Evolutionary conservation across 2,797 vertebrate species (phyloP), one percentile per base, ranked within the genome.

Genomic region (Pterois miles): DNA sequence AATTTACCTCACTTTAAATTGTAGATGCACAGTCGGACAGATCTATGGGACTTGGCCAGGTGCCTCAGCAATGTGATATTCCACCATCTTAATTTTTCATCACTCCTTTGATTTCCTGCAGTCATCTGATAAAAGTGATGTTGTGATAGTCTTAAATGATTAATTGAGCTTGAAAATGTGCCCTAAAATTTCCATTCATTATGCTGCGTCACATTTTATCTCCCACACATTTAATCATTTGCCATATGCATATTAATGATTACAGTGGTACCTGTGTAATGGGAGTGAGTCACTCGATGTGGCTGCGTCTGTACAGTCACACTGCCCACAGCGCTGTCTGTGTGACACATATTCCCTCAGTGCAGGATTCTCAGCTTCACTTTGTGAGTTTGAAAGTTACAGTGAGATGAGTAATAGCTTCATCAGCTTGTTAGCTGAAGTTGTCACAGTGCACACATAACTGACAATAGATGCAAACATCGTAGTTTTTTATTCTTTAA

Each of bases 181-280:
- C 91, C 91, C 89, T 92, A 85, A 89, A 92, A 93, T 93, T 94
- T 95, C 95, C 95, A 96, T 97, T 97, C 96, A 97, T 98, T 96
- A 98, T 85, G 88, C 29, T 67, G 89, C 93, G 96, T 95, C 96
- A 96, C 96, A 95, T 96, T 97, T 96, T 95, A 96, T 94, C 95
- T 95, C 80, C 78, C 76, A 86, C 74, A 76, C 91, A 95, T 96
- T 98, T 97, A 96, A 98, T 98, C 96, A 97, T 95, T 83, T 93
- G 65, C 91, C 94, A 89, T 96, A 96, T 97, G 96, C 95, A 96
- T 96, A 96, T 97, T 97, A 96, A 97, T 96, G 91, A 92, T 95
- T 95, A 95, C 95, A 95, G 95, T 78, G 89, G 94, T 96, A 97
- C 96, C 96, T 96, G 95, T 92, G 92, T 94, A 91, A 90, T 90